A percentile compares a stretch with the other conserved stretches of the same genome.
Evolutionary conservation across 2,113 vertebrate species (phyloP).

Genomic region (Telmatochromis sp.): DNA sequence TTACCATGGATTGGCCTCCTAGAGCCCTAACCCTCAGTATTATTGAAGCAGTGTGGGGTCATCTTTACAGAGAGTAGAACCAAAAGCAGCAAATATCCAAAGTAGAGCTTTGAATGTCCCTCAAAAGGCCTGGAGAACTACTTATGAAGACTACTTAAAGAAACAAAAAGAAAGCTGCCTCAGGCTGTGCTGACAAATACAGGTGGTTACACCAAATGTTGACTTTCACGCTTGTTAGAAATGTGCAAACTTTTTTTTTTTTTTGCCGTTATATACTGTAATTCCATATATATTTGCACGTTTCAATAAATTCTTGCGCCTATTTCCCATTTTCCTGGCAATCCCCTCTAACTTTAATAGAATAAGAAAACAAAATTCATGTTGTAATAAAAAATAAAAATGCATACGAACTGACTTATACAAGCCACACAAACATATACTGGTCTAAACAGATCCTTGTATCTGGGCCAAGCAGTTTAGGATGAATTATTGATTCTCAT

Average conservation of each 20-base stretch:
- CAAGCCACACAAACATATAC: background rate
- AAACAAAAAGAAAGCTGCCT: background rate
- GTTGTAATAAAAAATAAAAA: background rate
- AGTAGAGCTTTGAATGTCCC: background rate
- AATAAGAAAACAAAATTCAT: background rate
- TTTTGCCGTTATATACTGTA: background rate
- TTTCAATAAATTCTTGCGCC: background rate
- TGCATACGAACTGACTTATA: background rate
- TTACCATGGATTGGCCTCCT: background rate
- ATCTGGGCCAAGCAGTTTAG: slow-evolving; percentile 38
- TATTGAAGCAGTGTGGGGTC: background rate
- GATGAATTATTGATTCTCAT: slow-evolving; percentile 13
- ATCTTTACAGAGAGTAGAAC: background rate
- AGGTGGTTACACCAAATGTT: background rate
- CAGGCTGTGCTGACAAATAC: background rate
- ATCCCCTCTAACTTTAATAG: background rate
- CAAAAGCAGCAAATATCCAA: background rate
- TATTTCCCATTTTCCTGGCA: background rate
- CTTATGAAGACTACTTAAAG: background rate
- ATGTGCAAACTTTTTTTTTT: background rate
- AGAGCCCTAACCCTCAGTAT: background rate
- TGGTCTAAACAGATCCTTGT: background rate
- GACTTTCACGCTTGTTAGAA: background rate
- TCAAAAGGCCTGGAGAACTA: background rate
- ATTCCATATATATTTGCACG: background rate